Percentiles rank a stretch among this genome's conserved stretches.
Conservation (phyloP, 2,888 invertebrate genomes). For the Tholera decimalis region DNA sequence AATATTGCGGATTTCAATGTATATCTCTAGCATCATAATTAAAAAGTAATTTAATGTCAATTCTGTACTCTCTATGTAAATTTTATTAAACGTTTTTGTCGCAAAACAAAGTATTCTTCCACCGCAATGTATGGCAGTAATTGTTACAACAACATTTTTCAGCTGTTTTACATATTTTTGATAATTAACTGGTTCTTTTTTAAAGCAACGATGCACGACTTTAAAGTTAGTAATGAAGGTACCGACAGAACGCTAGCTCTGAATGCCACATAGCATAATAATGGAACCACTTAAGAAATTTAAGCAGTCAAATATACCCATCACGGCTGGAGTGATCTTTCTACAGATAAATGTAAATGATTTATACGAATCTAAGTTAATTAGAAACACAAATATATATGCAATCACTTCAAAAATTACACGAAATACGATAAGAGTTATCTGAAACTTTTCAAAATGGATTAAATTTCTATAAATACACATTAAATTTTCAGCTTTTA, state of each 20-base stretch:
- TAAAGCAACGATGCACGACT: not conserved
- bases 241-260: constrained; percentile 5
- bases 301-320: not conserved
- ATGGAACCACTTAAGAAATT: constrained; percentile 6
- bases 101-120: not conserved
- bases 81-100: constrained; percentile 7
- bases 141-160: not conserved
- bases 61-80: not conserved
- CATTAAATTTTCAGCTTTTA: constrained; percentile 24
- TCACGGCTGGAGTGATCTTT: not conserved
- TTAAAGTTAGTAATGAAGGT: not conserved
- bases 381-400: not conserved
- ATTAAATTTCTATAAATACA: constrained; percentile 21
- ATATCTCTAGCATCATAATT: constrained; percentile 9
- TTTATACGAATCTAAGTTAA: constrained; percentile 2
- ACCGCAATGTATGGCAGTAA: not conserved
- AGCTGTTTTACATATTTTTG: constrained; percentile 5
- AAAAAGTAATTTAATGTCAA: constrained; percentile 8
- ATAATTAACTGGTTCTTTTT: not conserved
- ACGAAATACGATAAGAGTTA: constrained; percentile 7
- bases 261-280: constrained; percentile 11
- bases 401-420: constrained; percentile 20
- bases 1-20: constrained; percentile 16
- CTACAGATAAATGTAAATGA: not conserved
- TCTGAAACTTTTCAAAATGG: not conserved